Conservation (phyloP, 2,888 invertebrate genomes). For the Pristionchus exspectatus region DNA sequence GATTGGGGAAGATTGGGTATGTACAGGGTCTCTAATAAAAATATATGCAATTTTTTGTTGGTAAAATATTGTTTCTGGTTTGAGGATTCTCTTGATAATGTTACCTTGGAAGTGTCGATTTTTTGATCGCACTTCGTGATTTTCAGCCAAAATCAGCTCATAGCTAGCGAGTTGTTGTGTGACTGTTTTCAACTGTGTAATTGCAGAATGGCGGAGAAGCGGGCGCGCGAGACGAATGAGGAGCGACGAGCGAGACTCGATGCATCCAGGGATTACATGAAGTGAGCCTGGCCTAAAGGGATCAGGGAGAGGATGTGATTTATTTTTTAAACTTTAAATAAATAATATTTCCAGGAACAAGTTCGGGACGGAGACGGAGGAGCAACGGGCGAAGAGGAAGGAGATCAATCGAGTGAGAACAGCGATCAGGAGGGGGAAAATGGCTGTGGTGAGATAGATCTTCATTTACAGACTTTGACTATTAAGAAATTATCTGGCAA, state of each 20-base stretch:
- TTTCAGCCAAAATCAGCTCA: too few relatives aligned
- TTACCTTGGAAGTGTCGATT: too few relatives aligned
- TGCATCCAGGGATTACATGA: neutral
- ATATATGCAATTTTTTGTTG: too few relatives aligned
- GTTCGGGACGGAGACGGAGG: conserved; percentile 13
- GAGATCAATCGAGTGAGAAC: conserved; percentile 44
- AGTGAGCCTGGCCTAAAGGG: too few relatives aligned
- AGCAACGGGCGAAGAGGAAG: conserved; percentile 9
- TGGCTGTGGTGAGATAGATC: conserved; percentile 18
- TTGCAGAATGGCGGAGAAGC: conserved; percentile 41
- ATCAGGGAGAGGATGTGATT: too few relatives aligned
- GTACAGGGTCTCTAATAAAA: neutral
- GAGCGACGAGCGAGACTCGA: conserved; percentile 12
- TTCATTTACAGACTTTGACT: too few relatives aligned
- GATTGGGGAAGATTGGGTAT: neutral
- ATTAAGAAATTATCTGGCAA: too few relatives aligned
- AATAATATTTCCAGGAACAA: neutral
- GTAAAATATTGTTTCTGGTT: too few relatives aligned
- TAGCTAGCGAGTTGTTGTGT: too few relatives aligned
- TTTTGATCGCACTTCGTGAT: too few relatives aligned
- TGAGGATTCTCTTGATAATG: too few relatives aligned
- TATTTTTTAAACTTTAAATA: neutral
- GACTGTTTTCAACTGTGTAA: neutral
- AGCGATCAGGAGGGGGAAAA: conserved; percentile 11
- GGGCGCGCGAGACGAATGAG: conserved; percentile 25